Conservation (phyloP, 1,140 invertebrate species). For the Neotoxoptera formosana region DNA sequence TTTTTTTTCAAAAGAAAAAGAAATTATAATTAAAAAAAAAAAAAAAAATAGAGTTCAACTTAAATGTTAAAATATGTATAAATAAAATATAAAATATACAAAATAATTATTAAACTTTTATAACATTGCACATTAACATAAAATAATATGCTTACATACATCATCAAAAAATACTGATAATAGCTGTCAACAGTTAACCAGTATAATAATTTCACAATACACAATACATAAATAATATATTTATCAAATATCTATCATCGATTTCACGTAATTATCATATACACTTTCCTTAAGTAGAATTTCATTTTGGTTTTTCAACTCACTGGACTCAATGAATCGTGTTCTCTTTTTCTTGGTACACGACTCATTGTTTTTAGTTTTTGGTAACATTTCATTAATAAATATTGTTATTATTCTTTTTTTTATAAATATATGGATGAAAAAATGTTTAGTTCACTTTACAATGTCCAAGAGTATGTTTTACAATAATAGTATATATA, state of each 20-base stretch:
- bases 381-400: constrained; percentile 47
- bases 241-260: constrained; percentile 17
- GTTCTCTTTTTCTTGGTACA: background rate
- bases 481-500: background rate
- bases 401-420: background rate
- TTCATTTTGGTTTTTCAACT: constrained; percentile 50
- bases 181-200: constrained; percentile 54
- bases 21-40: constrained; percentile 47
- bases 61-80: constrained; percentile 55
- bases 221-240: constrained; percentile 30
- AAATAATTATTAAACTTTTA: constrained; percentile 57
- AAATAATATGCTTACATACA: constrained; percentile 55
- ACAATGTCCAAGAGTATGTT: constrained; percentile 2
- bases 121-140: constrained; percentile 58
- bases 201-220: constrained; percentile 49
- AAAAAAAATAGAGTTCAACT: constrained; percentile 42
- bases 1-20: constrained; percentile 19
- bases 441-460: background rate
- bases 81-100: constrained; percentile 58
- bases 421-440: background rate
- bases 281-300: constrained; percentile 48
- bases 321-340: constrained; percentile 15
- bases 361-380: background rate
- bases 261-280: constrained; percentile 24
- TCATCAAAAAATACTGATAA: constrained; percentile 54